These are phyloP conservation scores for Genyomyrus donnyi DNA, from an alignment of 2,113 vertebrate genomes.

Conservation along the genomic window DNA sequence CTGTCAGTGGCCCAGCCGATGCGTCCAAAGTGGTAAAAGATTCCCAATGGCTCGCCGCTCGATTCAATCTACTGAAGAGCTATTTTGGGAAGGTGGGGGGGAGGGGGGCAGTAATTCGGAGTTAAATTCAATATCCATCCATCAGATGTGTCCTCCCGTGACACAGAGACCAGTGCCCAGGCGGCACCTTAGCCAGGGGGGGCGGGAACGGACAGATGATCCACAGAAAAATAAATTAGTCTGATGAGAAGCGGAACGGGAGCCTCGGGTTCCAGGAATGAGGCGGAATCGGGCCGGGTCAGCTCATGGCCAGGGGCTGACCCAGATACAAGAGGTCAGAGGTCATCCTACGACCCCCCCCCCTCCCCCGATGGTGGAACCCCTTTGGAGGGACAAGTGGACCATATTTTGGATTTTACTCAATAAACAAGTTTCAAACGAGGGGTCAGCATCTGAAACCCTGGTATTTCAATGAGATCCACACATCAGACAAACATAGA, in stretches of 20 bases:
- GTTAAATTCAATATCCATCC: slow-evolving; percentile 12
- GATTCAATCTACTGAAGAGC: not conserved
- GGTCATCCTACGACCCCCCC: not conserved
- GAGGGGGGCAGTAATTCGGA: not conserved
- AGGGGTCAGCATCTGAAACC: not conserved
- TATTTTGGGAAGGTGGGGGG: not conserved
- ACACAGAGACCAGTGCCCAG: not conserved
- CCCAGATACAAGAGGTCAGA: not conserved
- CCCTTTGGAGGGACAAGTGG: not conserved
- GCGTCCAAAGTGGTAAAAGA: not conserved
- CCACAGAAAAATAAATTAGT: not conserved
- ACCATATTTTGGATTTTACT: not conserved
- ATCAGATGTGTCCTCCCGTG: not conserved
- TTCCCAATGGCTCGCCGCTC: not conserved
- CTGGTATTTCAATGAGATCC: not conserved
- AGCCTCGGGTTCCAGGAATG: not conserved
- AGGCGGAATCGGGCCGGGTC: not conserved
- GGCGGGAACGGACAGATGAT: not conserved
- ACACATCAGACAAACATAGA: not conserved
- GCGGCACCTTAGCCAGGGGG: not conserved
- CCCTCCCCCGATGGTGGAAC: not conserved
- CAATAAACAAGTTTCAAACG: not conserved
- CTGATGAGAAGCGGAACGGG: not conserved
- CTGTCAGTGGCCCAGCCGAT: not conserved
- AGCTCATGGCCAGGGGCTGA: not conserved